Conservation (phyloP, 2,888 invertebrate genomes). For the Dasysyrphus tricinctus region DNA sequence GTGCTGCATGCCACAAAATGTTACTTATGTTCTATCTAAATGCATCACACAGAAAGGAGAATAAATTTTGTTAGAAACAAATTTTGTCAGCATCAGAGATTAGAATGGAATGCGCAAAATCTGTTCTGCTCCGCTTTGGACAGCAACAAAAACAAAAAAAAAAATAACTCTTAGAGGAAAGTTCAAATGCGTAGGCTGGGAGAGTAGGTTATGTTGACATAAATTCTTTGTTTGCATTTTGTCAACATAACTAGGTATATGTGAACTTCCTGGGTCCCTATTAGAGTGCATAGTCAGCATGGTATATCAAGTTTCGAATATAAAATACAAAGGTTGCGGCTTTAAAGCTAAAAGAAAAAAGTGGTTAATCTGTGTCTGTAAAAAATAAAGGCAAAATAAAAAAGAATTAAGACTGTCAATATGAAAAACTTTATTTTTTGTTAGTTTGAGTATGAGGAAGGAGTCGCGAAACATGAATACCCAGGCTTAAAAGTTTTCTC, state of each 20-base stretch:
- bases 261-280: conserved; percentile 3
- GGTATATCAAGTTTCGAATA: too few species aligned
- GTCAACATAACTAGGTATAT: neutral
- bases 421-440: too few species aligned
- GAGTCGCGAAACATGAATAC: too few species aligned
- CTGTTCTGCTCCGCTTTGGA: conserved; percentile 14
- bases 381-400: too few species aligned
- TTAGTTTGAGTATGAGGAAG: too few species aligned
- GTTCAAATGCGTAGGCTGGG: conserved; percentile 17
- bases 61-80: conserved; percentile 2
- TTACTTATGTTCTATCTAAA: neutral
- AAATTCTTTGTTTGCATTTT: conserved; percentile 9
- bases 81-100: conserved; percentile 22
- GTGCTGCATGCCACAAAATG: conserved; percentile 20
- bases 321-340: too few species aligned
- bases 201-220: conserved; percentile 22
- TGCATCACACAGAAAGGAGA: neutral
- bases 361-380: too few species aligned
- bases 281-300: too few species aligned
- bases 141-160: neutral
- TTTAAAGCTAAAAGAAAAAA: too few species aligned
- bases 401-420: too few species aligned
- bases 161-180: neutral
- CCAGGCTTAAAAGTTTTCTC: too few species aligned
- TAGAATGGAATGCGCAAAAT: conserved; percentile 37